Evolutionary conservation across 1,140 invertebrate species (phyloP).

Genomic region (Drosophila murphyi): DNA sequence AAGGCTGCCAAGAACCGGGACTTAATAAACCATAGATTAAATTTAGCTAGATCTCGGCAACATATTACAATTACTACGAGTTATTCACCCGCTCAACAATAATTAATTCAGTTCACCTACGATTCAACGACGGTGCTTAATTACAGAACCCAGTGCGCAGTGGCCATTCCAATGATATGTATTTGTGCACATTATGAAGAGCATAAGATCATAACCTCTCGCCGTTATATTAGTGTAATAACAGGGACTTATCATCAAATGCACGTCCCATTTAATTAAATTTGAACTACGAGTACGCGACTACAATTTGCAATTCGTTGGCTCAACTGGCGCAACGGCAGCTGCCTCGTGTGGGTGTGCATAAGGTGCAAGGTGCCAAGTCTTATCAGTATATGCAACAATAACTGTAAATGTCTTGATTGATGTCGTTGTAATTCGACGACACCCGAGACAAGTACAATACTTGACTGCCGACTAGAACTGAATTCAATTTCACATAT

Average conservation of each 20-base stretch:
- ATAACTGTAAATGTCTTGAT: conserved; percentile 37
- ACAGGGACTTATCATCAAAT: conserved; percentile 37
- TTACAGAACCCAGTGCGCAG: background rate
- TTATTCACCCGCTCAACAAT: too few relatives aligned
- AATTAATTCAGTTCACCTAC: background rate
- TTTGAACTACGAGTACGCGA: conserved; percentile 18
- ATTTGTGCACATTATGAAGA: background rate
- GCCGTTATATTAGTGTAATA: conserved; percentile 10
- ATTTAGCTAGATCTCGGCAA: too few relatives aligned
- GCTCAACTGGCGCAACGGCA: background rate
- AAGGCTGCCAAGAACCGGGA: too few relatives aligned
- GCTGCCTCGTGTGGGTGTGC: conserved; percentile 17
- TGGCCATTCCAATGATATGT: background rate
- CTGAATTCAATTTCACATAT: too few relatives aligned
- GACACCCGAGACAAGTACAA: conserved; percentile 38
- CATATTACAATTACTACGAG: too few relatives aligned
- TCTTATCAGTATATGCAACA: conserved; percentile 32
- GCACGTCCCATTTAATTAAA: conserved; percentile 47
- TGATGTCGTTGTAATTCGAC: conserved; percentile 56
- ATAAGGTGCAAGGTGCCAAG: conserved; percentile 42
- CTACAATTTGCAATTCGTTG: conserved; percentile 33
- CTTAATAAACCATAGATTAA: too few relatives aligned
- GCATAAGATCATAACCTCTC: conserved; percentile 8
- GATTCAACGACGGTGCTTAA: background rate
- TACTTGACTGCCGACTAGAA: conserved; percentile 43